phyloP scores from a whole-genome alignment of 2,888 invertebrate species.

The Embidobia sp. region DNA sequence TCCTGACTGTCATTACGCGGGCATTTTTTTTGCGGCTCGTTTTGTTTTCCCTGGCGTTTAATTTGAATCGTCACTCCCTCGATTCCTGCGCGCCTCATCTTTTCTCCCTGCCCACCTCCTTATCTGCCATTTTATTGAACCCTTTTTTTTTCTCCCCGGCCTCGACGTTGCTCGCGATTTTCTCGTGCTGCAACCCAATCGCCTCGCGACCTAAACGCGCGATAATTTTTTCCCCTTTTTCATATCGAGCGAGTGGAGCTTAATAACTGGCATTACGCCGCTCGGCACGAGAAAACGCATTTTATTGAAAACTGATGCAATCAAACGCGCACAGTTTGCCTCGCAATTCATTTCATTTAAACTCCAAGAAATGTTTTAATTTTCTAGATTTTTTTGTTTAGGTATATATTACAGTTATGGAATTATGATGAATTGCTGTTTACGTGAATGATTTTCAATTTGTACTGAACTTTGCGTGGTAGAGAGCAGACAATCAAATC shows the following conservation, averaged over 20 bases:
- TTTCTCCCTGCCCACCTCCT: slow-evolving; percentile 31
- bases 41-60: slow-evolving; percentile 75
- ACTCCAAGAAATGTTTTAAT: too few relatives aligned
- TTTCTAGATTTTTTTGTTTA: too few relatives aligned
- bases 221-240: too few relatives aligned
- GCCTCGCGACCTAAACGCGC: slow-evolving; percentile 38
- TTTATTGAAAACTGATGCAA: slow-evolving; percentile 36
- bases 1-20: slow-evolving; percentile 77
- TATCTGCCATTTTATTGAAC: slow-evolving; percentile 37
- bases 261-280: slow-evolving; percentile 40
- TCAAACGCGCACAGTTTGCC: slow-evolving; percentile 13
- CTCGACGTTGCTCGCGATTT: slow-evolving; percentile 23
- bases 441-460: too few relatives aligned
- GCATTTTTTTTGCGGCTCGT: slow-evolving; percentile 72
- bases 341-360: too few relatives aligned
- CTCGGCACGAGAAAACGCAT: slow-evolving; percentile 27
- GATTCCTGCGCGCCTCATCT: slow-evolving; percentile 50
- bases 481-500: too few relatives aligned
- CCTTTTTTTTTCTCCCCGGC: slow-evolving; percentile 50
- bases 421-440: too few relatives aligned
- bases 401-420: too few relatives aligned
- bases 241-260: slow-evolving; percentile 24
- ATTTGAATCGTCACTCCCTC: slow-evolving; percentile 76
- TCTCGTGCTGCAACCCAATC: slow-evolving; percentile 35
- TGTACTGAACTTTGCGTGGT: too few relatives aligned